Conservation (phyloP, 2,113 vertebrate genomes). For the Crotalus viridis region DNA sequence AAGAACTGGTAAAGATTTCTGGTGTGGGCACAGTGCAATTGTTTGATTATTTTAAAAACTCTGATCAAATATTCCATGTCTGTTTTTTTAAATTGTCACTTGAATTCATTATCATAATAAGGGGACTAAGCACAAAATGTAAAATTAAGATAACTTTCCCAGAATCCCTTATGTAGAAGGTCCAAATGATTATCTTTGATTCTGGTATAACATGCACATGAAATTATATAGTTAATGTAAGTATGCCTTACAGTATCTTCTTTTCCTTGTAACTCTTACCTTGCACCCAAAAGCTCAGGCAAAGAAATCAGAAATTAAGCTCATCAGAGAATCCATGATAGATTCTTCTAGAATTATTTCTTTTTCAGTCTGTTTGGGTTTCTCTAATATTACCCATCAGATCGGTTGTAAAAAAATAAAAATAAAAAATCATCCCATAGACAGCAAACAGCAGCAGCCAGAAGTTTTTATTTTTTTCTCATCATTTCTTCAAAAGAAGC, state of each 20-base stretch:
- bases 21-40: too few species aligned
- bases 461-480: not conserved
- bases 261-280: not conserved
- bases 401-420: conserved; percentile 47
- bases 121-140: not conserved
- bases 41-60: not conserved
- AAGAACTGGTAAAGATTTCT: too few species aligned
- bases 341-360: not conserved
- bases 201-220: not conserved
- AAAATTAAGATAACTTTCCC: not conserved
- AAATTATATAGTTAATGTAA: not conserved
- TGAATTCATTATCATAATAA: not conserved
- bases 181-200: not conserved
- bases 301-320: not conserved
- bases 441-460: conserved; percentile 40
- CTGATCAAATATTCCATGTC: not conserved
- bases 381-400: conserved; percentile 23
- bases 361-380: not conserved
- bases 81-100: not conserved
- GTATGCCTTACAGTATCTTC: not conserved
- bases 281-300: not conserved
- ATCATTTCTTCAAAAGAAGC: conserved; percentile 20
- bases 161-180: not conserved
- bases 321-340: not conserved
- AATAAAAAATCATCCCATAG: conserved; percentile 25